These are phyloP conservation scores for Diaprepes abbreviatus DNA, from an alignment of 2,888 invertebrate species.

Conservation along the genomic window DNA sequence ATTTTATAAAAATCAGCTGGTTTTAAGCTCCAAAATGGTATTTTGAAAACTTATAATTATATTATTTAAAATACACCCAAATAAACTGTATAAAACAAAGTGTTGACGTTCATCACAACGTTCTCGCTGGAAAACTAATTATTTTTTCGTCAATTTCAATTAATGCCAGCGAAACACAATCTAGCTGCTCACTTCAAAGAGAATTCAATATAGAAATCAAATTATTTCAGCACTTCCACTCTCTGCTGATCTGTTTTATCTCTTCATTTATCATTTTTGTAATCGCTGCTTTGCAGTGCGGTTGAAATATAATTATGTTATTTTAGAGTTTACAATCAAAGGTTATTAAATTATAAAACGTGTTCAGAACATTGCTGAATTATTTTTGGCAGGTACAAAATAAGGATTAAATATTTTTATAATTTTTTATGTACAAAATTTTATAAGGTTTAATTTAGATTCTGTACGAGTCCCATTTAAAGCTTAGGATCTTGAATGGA, in stretches of 20 bases:
- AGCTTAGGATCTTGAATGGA: too few species aligned
- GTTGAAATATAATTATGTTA: constrained; percentile 24
- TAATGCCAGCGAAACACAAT: constrained; percentile 63
- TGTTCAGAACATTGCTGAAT: too few species aligned
- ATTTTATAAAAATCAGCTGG: too few species aligned
- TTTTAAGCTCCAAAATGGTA: too few species aligned
- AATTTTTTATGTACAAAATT: too few species aligned
- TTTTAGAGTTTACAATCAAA: constrained; percentile 17
- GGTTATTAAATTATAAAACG: constrained; percentile 8
- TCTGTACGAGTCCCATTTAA: too few species aligned
- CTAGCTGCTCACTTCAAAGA: constrained; percentile 64
- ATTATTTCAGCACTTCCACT: constrained; percentile 62
- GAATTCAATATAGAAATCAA: constrained; percentile 66
- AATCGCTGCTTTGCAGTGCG: constrained; percentile 54
- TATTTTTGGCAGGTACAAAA: too few species aligned
- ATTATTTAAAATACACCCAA: neutral
- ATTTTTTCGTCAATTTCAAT: constrained; percentile 68
- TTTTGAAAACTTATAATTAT: neutral
- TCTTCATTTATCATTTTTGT: constrained; percentile 61
- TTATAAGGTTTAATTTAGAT: too few species aligned
- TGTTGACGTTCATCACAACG: constrained; percentile 8
- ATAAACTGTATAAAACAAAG: constrained; percentile 1
- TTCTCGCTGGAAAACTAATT: constrained; percentile 62
- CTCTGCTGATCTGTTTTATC: constrained; percentile 61
- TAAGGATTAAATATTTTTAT: too few species aligned